Evolutionary conservation across 2,888 invertebrate species (phyloP), one percentile per base, ranked within the genome.

Genomic region (Temnothorax unifasciatus): DNA sequence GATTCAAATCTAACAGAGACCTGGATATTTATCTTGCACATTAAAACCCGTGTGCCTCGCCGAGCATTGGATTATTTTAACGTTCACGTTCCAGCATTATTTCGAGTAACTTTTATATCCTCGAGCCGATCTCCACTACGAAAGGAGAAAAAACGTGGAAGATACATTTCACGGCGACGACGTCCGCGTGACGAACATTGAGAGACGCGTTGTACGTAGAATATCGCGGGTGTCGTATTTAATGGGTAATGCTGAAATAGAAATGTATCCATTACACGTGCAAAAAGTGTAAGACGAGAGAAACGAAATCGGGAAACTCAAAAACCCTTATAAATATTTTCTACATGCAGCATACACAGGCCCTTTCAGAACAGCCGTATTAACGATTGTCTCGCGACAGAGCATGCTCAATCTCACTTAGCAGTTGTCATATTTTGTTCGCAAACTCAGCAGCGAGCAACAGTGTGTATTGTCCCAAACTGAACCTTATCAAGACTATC

Each of bases 261-360:
- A 66, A 66, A 54, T 52, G 11, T 68, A 77, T 68, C 5, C 68
- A 54, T 77, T 68, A 68, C 38, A 77, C 54, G 44, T 77, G 77
- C 68, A 68, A 38, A 77, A 57, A 47, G 41, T 54, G 29, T 77
- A 77, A 77, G 66, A 68, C 54, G 29, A 44, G 41, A 68, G 57
- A 77, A 68, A 44, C 0, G 44, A 77, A 44, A 77, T 68, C 8
- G 76, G 38, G 1, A 2, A 18, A 47, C 3, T 76, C 18, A 38
- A 76, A 38, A 76, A 57, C 44, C 34, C 13, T 54, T 54, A 71
- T 18, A 0, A 25, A 38, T 44, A 54, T 29, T 25, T 25, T 76
- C 11, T 57, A 47, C 57, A 47, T 79, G 79, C 79, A 38, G 47
- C 59, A 47, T 59, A 66, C 18, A 47, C 2, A 13, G 18, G 38